phyloP scores from a whole-genome alignment of 1,140 invertebrate species.

The Drosophila varians region DNA sequence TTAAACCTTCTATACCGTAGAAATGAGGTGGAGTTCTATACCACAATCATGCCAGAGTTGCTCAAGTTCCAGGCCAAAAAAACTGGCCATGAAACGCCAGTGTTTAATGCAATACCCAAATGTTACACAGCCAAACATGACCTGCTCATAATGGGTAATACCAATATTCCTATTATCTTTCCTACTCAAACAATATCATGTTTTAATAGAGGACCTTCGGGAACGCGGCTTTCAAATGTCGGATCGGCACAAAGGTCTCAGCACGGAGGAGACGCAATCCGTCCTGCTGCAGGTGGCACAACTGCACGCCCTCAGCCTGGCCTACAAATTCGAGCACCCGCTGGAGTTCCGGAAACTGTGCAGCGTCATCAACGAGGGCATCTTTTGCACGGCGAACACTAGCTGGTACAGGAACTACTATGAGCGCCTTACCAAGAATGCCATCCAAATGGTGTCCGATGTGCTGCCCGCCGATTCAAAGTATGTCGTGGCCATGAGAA shows the following conservation, averaged over 20 bases:
- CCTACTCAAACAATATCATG: background rate
- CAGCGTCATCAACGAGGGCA: slow-evolving; percentile 85
- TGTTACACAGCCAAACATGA: slow-evolving; percentile 87
- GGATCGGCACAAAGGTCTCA: slow-evolving; percentile 87
- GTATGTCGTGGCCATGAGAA: slow-evolving; percentile 86
- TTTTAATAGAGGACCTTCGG: slow-evolving; percentile 83
- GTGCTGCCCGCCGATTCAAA: slow-evolving; percentile 85
- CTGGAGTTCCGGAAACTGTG: slow-evolving; percentile 86
- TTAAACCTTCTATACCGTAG: slow-evolving; percentile 53
- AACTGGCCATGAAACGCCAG: slow-evolving; percentile 57
- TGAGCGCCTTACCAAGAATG: slow-evolving; percentile 86
- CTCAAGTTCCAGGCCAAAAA: slow-evolving; percentile 85
- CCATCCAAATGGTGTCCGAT: slow-evolving; percentile 87
- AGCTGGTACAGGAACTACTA: slow-evolving; percentile 89
- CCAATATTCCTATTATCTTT: background rate
- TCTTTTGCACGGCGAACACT: slow-evolving; percentile 87
- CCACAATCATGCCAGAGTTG: slow-evolving; percentile 87
- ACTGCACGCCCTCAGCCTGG: slow-evolving; percentile 88
- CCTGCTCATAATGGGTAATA: slow-evolving; percentile 87
- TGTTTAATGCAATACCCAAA: slow-evolving; percentile 87
- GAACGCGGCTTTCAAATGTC: slow-evolving; percentile 87
- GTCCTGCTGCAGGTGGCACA: slow-evolving; percentile 87
- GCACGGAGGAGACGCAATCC: slow-evolving; percentile 85
- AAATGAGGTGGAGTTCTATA: slow-evolving; percentile 90
- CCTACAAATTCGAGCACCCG: slow-evolving; percentile 86